phyloP scores from a whole-genome alignment of 2,888 invertebrate genomes.

The Patella depressa region DNA sequence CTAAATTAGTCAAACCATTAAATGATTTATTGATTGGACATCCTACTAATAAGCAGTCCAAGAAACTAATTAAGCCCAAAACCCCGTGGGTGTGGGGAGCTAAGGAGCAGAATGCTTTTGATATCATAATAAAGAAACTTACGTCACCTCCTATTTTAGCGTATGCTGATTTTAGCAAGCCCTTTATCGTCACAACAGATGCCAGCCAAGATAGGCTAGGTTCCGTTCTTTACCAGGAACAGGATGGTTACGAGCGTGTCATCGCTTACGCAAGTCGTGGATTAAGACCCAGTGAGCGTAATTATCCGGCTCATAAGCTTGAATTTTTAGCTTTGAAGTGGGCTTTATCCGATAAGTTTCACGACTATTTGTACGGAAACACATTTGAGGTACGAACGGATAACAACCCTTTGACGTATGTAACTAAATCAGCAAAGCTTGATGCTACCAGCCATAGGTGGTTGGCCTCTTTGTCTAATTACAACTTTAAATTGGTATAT shows the following conservation, averaged over 20 bases:
- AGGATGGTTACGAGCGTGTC: no score
- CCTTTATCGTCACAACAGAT: no score
- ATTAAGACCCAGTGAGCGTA: background rate
- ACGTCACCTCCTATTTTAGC: no score
- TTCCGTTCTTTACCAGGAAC: background rate
- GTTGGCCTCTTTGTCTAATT: background rate
- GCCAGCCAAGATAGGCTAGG: background rate
- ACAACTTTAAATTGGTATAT: background rate
- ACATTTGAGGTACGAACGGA: background rate
- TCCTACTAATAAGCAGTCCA: constrained; percentile 16
- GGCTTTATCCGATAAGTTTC: no score
- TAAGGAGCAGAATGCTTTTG: no score
- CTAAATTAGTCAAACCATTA: constrained; percentile 32
- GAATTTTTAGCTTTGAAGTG: background rate
- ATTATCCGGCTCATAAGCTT: background rate
- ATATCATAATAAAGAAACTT: no score
- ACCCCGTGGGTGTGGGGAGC: no score
- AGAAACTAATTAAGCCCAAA: no score
- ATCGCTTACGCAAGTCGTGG: no score
- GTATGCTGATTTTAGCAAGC: no score
- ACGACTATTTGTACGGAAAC: no score
- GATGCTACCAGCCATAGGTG: background rate
- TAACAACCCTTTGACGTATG: background rate
- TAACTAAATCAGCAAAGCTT: background rate
- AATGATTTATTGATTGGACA: constrained; percentile 24